Base-by-base conservation (phyloP, 2,113 vertebrate species). In the Melanerpes formicivorus region DNA sequence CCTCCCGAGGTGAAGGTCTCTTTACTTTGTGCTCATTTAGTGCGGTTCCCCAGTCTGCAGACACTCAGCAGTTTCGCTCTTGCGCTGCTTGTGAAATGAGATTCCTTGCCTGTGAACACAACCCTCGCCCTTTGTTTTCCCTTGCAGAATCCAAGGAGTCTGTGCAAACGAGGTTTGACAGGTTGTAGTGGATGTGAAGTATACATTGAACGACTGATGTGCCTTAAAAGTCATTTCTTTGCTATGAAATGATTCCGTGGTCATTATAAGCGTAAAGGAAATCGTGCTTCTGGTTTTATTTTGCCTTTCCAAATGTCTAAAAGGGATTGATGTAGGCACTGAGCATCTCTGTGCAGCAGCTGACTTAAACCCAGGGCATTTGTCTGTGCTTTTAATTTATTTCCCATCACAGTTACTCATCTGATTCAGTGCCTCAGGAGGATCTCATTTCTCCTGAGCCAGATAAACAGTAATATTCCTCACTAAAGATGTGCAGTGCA, bases 201-300 rank as follows among this genome's bases (percentile, higher is more conserved):
- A 46, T 48, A 69, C 65, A 30, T 63, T 58, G 83, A 91, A 91
- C 75, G 80, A 94, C 90, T 93, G 90, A 96, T 93, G 94, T 96
- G 96, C 95, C 96, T 96, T 96, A 96, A 93, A 91, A 96, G 84
- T 95, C 89, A 85, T 72, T 73, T 91, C 6, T 86, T 94, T 4
- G 10, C 74, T 80, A 80, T 81, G 72, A 86, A 88, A 88, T 66
- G 74, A 86, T 81, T 86, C 72, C 72, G n/a, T 95, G 74, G 42
- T 93, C 73, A 50, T 87, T 80, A 75, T 55, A 64, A 81, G 72
- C 50, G 26, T 72, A 63, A 71, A 76, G 67, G 27, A 87, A 90
- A 71, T 74, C 80, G 80, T 89, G 65, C 44, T 82, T 87, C 42
- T 82, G 1, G 18, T 67, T 80, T 90, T 80, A 30, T 74, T 63